Evolutionary conservation across 2,888 invertebrate genomes (phyloP).

Genomic region (Tetranychus truncatus): DNA sequence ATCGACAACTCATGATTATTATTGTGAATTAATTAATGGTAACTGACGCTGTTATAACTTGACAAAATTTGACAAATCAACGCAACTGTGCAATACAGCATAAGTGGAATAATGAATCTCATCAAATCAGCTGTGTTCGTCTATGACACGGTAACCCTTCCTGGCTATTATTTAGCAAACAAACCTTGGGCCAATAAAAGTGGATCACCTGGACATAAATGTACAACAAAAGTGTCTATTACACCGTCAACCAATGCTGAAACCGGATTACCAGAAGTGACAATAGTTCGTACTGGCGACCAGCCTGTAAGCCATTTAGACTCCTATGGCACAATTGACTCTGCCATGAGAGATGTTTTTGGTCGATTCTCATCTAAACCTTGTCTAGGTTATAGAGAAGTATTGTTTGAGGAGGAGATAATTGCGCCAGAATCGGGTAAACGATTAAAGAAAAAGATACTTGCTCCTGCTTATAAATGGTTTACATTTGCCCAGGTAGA

Average conservation of each 20-base stretch:
- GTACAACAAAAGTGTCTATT: neutral
- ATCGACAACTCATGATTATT: no score
- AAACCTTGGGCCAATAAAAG: conserved; percentile 49
- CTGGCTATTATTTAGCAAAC: conserved; percentile 68
- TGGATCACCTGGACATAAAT: conserved; percentile 28
- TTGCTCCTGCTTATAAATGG: conserved; percentile 82
- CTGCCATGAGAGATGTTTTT: conserved; percentile 16
- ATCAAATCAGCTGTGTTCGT: conserved; percentile 41
- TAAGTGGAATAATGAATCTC: neutral
- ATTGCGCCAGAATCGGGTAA: conserved; percentile 70
- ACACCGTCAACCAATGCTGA: neutral
- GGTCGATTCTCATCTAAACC: conserved; percentile 43
- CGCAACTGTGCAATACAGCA: neutral
- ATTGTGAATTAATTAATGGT: no score
- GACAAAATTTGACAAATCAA: neutral
- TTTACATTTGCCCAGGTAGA: conserved; percentile 60
- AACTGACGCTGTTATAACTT: neutral
- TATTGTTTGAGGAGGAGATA: conserved; percentile 76
- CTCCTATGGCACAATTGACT: conserved; percentile 15
- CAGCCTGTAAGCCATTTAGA: conserved; percentile 9
- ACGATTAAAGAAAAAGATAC: conserved; percentile 68
- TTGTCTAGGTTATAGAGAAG: conserved; percentile 72
- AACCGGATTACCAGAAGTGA: neutral
- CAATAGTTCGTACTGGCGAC: neutral
- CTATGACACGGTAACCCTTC: conserved; percentile 74